Evolutionary conservation across 2,888 invertebrate genomes (phyloP).

Genomic region (Plebejus argus): DNA sequence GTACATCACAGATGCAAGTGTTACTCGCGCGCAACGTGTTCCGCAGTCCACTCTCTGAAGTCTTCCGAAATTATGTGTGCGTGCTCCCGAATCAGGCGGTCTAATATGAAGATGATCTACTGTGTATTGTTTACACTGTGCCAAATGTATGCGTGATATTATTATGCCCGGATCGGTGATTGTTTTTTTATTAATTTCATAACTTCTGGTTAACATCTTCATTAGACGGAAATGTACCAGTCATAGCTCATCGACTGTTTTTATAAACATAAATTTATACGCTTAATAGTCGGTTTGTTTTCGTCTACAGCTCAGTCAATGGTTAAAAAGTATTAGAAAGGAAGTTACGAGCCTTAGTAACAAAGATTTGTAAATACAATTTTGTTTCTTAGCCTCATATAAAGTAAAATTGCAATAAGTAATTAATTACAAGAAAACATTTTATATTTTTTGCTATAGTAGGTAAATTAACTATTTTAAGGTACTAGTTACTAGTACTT

Average conservation of each 20-base stretch:
- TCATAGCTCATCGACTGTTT: conserved; percentile 6
- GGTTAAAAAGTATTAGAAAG: neutral
- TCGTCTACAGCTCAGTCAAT: neutral
- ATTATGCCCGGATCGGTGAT: conserved; percentile 54
- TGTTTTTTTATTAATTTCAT: conserved; percentile 49
- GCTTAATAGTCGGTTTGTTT: neutral
- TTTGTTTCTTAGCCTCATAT: neutral
- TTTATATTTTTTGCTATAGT: no score
- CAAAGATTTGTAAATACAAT: neutral
- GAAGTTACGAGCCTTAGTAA: neutral
- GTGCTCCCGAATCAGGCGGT: neutral
- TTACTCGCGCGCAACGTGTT: neutral
- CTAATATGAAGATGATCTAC: neutral
- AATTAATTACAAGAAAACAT: no score
- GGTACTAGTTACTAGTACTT: no score
- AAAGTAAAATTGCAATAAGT: no score
- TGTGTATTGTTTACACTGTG: neutral
- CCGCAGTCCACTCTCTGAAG: no score
- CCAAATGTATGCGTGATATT: conserved; percentile 57
- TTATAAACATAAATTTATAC: neutral
- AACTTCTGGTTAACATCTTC: conserved; percentile 51
- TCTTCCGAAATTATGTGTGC: neutral
- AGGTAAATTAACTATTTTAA: no score
- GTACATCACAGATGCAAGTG: neutral
- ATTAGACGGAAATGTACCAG: conserved; percentile 31